These are phyloP conservation scores for Perdita meconis DNA, from an alignment of 2,888 invertebrate genomes.

Conservation along the genomic window DNA sequence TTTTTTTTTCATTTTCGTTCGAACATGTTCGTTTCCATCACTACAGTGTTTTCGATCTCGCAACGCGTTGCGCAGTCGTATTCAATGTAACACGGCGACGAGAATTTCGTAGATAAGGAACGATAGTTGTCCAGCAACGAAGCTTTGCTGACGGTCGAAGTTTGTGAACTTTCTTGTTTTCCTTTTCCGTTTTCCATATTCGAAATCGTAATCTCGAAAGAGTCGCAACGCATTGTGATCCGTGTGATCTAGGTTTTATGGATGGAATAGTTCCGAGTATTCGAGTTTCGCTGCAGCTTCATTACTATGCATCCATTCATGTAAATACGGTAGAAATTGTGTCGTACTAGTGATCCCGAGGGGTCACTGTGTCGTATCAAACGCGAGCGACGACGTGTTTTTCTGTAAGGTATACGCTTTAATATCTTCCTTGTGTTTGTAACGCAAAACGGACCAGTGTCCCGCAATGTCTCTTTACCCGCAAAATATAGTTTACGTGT, in stretches of 20 bases:
- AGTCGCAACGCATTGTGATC: constrained; percentile 36
- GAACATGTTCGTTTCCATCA: constrained; percentile 35
- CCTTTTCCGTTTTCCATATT: no score
- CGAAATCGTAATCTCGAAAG: constrained; percentile 32
- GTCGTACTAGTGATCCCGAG: no score
- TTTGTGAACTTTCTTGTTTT: constrained; percentile 36
- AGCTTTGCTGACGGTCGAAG: constrained; percentile 12
- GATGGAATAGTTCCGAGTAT: constrained; percentile 64
- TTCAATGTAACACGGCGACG: constrained; percentile 26
- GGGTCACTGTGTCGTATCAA: no score
- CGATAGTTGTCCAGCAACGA: background rate
- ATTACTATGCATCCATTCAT: constrained; percentile 66
- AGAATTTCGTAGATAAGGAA: constrained; percentile 7
- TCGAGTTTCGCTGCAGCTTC: constrained; percentile 66
- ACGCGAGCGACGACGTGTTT: constrained; percentile 56
- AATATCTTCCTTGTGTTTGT: constrained; percentile 75
- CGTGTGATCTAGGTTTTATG: constrained; percentile 46
- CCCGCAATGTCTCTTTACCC: constrained; percentile 28
- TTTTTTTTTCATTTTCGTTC: constrained; percentile 27
- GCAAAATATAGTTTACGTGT: constrained; percentile 29
- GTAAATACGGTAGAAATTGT: constrained; percentile 67
- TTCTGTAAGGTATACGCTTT: constrained; percentile 70
- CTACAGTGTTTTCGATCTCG: constrained; percentile 47
- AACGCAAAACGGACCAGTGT: constrained; percentile 69
- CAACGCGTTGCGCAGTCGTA: constrained; percentile 29